Conservation (phyloP, 2,888 invertebrate species). For the Catocala nupta region DNA sequence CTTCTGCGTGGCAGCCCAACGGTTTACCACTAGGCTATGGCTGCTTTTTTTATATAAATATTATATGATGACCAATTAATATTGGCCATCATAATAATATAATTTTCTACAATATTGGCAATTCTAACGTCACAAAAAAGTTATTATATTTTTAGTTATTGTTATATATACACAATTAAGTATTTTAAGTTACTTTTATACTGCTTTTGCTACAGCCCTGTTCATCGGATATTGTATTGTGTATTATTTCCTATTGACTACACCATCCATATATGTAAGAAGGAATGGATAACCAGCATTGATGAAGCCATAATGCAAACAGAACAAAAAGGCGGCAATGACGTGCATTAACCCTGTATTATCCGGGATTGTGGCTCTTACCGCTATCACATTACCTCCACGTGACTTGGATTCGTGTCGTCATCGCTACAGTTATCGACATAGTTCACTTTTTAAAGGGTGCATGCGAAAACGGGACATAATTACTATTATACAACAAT, state of each 20-base stretch:
- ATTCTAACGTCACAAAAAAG: too few relatives aligned
- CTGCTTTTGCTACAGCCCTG: too few relatives aligned
- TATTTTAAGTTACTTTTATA: too few relatives aligned
- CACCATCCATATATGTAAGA: background rate
- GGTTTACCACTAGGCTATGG: too few relatives aligned
- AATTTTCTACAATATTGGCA: too few relatives aligned
- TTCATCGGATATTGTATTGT: background rate
- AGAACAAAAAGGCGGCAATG: conserved; percentile 17
- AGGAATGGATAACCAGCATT: background rate
- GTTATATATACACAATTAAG: too few relatives aligned
- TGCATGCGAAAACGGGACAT: conserved; percentile 9
- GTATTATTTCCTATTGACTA: background rate
- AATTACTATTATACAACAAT: conserved; percentile 12
- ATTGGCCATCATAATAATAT: too few relatives aligned
- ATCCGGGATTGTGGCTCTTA: conserved; percentile 24
- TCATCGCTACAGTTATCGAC: conserved; percentile 4
- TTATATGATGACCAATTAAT: too few relatives aligned
- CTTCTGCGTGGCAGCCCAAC: too few relatives aligned
- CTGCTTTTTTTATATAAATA: too few relatives aligned
- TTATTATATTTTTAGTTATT: too few relatives aligned
- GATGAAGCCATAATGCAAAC: conserved; percentile 18
- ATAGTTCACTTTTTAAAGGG: conserved; percentile 3
- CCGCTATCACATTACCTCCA: conserved; percentile 24
- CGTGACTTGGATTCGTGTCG: conserved; percentile 19
- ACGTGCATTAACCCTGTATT: conserved; percentile 18